Conservation (phyloP, 2,888 invertebrate genomes). For the Prenolepis imparis region DNA sequence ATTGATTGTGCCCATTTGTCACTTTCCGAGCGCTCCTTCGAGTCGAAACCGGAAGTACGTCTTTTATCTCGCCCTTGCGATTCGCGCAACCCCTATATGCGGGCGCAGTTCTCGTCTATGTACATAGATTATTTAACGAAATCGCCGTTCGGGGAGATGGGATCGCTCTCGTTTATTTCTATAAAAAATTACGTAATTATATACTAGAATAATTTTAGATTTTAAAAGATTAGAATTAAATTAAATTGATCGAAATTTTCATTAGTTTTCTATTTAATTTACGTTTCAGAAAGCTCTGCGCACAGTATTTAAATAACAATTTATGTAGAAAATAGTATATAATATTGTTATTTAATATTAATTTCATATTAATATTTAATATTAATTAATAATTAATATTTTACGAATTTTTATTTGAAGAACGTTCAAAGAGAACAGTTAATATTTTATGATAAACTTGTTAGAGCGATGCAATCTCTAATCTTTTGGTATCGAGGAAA, state of each 20-base stretch:
- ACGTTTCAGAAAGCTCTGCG: not conserved
- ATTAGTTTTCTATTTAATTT: not conserved
- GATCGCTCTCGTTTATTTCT: not conserved
- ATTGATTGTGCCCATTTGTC: slow-evolving; percentile 71
- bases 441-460: not conserved
- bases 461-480: not conserved
- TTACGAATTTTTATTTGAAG: not conserved
- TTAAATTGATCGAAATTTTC: not conserved
- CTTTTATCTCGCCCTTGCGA: not conserved
- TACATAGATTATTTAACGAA: slow-evolving; percentile 13
- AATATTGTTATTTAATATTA: not conserved
- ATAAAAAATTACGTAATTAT: not conserved
- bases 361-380: not conserved
- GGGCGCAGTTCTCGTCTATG: not conserved
- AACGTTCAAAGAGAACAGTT: not conserved
- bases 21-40: slow-evolving; percentile 62
- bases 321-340: not conserved
- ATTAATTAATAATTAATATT: not conserved
- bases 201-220: not conserved
- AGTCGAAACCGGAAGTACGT: slow-evolving; percentile 14
- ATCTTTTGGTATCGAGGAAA: slow-evolving; percentile 12
- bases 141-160: not conserved
- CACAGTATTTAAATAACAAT: not conserved
- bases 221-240: not conserved
- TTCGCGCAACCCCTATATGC: not conserved